These are phyloP conservation scores for Hedya salicella DNA, from an alignment of 2,888 invertebrate species.

Conservation along the genomic window DNA sequence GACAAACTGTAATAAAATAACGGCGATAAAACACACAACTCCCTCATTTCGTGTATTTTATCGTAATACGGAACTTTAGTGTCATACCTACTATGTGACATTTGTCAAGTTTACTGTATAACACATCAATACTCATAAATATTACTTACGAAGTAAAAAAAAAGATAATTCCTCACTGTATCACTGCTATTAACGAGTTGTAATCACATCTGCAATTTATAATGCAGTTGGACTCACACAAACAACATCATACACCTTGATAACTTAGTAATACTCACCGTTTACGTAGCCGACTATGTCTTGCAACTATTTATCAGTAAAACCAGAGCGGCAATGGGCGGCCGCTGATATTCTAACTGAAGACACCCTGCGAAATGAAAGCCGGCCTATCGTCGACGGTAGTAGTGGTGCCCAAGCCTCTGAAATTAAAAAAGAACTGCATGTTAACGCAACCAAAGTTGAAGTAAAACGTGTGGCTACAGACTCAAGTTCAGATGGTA, in stretches of 20 bases:
- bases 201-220: no score
- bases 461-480: neutral
- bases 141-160: no score
- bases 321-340: constrained; percentile 6
- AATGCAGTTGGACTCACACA: neutral
- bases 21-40: no score
- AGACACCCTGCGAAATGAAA: neutral
- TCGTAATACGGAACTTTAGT: no score
- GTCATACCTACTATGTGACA: no score
- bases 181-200: no score
- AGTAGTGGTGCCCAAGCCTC: neutral
- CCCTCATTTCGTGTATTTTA: no score
- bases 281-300: neutral
- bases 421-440: constrained; percentile 11
- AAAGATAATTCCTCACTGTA: neutral
- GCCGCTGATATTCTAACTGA: neutral
- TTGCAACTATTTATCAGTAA: constrained; percentile 2
- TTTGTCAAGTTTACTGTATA: no score
- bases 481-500: constrained; percentile 2
- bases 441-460: neutral
- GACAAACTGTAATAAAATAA: no score
- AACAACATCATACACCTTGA: neutral
- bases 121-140: no score
- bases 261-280: no score
- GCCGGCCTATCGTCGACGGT: neutral